These are phyloP conservation scores for Acronicta psi DNA, from an alignment of 2,888 invertebrate species.

Conservation along the genomic window DNA sequence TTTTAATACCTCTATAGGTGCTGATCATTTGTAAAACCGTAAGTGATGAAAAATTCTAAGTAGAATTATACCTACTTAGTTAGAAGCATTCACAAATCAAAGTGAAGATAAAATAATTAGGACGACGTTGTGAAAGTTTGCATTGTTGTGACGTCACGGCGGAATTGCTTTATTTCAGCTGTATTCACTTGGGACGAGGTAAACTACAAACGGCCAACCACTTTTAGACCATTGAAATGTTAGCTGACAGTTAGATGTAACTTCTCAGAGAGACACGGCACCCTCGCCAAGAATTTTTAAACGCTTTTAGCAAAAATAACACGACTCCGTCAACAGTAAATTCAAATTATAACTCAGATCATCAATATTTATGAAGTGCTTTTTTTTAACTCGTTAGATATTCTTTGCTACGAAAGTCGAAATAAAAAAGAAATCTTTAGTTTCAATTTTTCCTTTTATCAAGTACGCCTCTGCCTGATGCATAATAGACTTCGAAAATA, in stretches of 20 bases:
- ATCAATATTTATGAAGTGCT: constrained; percentile 49
- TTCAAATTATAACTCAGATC: constrained; percentile 41
- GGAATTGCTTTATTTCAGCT: constrained; percentile 64
- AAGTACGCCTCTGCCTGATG: constrained; percentile 1
- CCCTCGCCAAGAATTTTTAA: constrained; percentile 30
- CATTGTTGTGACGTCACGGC: constrained; percentile 39
- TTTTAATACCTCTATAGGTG: no score
- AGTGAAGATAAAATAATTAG: constrained; percentile 42
- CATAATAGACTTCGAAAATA: constrained; percentile 1
- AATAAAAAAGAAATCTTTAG: constrained; percentile 31
- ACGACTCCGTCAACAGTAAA: constrained; percentile 51
- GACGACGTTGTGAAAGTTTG: constrained; percentile 48
- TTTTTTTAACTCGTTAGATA: constrained; percentile 49
- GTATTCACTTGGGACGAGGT: constrained; percentile 53
- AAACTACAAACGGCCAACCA: constrained; percentile 56
- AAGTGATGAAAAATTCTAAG: background rate
- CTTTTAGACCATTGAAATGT: constrained; percentile 59
- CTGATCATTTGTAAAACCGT: no score
- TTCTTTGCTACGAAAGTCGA: constrained; percentile 35
- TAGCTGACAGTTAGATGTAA: constrained; percentile 55
- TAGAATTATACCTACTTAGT: constrained; percentile 11
- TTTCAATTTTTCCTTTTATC: constrained; percentile 13
- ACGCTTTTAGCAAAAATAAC: constrained; percentile 43
- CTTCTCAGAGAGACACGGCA: constrained; percentile 22
- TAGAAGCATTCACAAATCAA: constrained; percentile 35